phyloP scores from a whole-genome alignment of 2,888 invertebrate species.

The Hipparchia sbordonii region DNA sequence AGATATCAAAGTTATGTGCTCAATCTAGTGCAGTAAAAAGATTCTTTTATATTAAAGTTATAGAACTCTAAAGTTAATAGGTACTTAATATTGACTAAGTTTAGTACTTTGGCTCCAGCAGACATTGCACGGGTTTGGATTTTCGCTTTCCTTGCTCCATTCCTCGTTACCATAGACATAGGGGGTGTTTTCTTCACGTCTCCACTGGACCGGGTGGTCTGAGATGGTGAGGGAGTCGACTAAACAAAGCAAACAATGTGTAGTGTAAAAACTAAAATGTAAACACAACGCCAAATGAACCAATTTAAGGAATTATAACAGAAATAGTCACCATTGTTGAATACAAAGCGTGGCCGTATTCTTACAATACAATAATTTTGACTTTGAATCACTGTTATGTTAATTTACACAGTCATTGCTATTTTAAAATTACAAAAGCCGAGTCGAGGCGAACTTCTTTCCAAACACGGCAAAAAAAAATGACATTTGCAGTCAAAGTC shows the following conservation, averaged over 20 bases:
- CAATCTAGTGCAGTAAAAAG: no score
- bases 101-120: constrained; percentile 68
- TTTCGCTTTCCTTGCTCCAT: constrained; percentile 84
- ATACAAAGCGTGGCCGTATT: background rate
- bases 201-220: constrained; percentile 62
- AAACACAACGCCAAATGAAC: constrained; percentile 38
- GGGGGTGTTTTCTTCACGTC: constrained; percentile 64
- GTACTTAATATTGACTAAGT: background rate
- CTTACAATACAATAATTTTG: constrained; percentile 12
- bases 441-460: background rate
- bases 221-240: constrained; percentile 58
- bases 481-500: background rate
- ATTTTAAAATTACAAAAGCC: constrained; percentile 17
- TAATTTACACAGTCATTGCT: constrained; percentile 25
- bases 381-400: constrained; percentile 14
- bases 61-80: background rate
- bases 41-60: no score
- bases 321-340: constrained; percentile 28
- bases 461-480: constrained; percentile 8
- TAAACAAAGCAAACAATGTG: constrained; percentile 55
- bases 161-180: constrained; percentile 82
- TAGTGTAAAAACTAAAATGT: constrained; percentile 17
- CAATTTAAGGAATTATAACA: constrained; percentile 13
- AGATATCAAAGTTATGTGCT: no score
- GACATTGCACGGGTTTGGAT: constrained; percentile 85